Evolutionary conservation across 2,797 vertebrate genomes (phyloP), one percentile per base, ranked within the genome.

Genomic region (Margarornis squamiger): DNA sequence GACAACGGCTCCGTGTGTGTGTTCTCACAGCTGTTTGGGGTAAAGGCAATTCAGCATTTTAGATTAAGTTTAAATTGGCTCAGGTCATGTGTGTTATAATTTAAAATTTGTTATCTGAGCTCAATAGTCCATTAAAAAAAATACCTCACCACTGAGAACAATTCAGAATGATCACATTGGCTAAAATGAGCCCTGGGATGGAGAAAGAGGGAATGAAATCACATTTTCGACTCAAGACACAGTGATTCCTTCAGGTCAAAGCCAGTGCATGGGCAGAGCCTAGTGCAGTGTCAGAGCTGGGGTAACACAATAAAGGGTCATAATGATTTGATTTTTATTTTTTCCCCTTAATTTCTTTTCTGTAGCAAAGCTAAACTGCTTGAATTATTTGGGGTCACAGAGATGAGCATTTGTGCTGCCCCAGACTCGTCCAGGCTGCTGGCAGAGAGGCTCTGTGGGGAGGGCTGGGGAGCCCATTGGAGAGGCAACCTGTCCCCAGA

Each of bases 41-140:
- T 34, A n/a, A 45, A 14, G 67, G 68, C 52, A 75, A 38, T 51
- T 73, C 3, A 14, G 63, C 57, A 58, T 83, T 93, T 80, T 19
- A 84, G 79, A 91, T 88, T 62, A 85, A 88, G 70, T 85, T 78
- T 80, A 78, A 90, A 93, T 88, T 92, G 86, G 54, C 84, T 93
- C n/a, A 12, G 82, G 63, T 71, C 77, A 76, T 80, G 83, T 52
- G 62, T 78, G 65, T 80, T 79, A 63, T 67, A 78, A 55, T 68
- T 59, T 89, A 55, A 83, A 76, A 81, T 68, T 72, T 81, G 66
- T 90, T 81, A 67, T 71, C 86, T 43, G 78, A 91, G 84, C 81
- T 93, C 95, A 83, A 74, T 68, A 92, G 86, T 27, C 89, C 84
- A 93, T 86, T 93, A 67, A 82, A 90, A 63, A 59, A 84, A 75